Conservation (phyloP, 2,113 vertebrate genomes). For the Meles meles region DNA sequence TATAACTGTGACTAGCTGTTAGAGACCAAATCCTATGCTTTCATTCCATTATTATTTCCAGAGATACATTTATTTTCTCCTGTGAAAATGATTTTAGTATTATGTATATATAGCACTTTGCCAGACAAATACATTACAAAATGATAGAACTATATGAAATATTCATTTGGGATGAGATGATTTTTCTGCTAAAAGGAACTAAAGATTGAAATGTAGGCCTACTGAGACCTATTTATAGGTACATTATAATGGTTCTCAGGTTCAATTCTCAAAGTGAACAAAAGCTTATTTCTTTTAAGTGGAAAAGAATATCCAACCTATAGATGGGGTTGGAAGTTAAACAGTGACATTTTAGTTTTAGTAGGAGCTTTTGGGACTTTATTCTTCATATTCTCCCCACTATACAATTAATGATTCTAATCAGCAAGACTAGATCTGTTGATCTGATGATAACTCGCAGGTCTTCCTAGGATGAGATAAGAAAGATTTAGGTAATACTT, state of each 20-base stretch:
- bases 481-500: conserved; percentile 22
- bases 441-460: neutral
- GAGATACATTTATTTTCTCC: neutral
- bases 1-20: neutral
- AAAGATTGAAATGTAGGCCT: conserved; percentile 14
- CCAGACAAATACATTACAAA: conserved; percentile 5
- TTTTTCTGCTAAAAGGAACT: conserved; percentile 5
- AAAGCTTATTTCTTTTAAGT: conserved; percentile 23
- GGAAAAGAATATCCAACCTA: neutral
- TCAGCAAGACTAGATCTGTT: neutral
- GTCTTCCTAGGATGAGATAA: neutral
- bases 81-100: conserved; percentile 24
- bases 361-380: neutral
- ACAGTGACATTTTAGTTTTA: conserved; percentile 34
- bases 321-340: neutral
- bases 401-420: neutral
- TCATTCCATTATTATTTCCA: neutral
- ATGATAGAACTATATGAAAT: conserved; percentile 26
- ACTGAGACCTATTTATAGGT: neutral
- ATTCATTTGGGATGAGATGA: neutral
- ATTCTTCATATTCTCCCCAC: neutral
- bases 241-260: neutral
- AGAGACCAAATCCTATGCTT: conserved; percentile 10
- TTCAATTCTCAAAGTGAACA: conserved; percentile 39
- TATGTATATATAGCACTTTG: neutral